Base-by-base conservation (phyloP, 2,888 invertebrate genomes). In the Polymixis lichenea region DNA sequence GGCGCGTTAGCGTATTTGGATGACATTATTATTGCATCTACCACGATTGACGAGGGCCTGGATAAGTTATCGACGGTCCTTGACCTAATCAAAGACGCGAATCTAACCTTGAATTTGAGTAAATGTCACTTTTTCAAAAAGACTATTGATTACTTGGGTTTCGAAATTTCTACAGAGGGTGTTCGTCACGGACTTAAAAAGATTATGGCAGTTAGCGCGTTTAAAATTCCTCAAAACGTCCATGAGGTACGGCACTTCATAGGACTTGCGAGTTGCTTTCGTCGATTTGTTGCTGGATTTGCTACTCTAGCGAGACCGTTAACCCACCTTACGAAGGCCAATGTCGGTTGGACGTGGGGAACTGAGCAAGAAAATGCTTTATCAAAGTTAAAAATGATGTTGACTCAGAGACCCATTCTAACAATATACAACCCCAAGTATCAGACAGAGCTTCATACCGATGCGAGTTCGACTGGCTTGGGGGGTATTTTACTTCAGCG, bases 331-430 rank as follows among this genome's bases (percentile, higher is more conserved):
- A 64, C 64, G 64, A 64, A 64, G n/a, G n/a, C 46, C 15, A 64
- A 64, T 25, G 8, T 15, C n/a, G 43, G 15, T 46, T 64, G 64
- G 64, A 46, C 2, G 3, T 64, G 64, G 43, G 46, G 46, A 46
- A 25, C 15, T 64, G 64, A 64, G 64, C n/a, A 64, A 46, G 64
- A 64, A 25, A n/a, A n/a, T n/a, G n/a, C n/a, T n/a, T n/a, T n/a
- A n/a, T n/a, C n/a, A n/a, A n/a, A n/a, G n/a, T n/a, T n/a, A n/a
- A n/a, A n/a, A n/a, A n/a, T n/a, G n/a, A n/a, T n/a, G n/a, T n/a
- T n/a, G n/a, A n/a, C n/a, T n/a, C n/a, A n/a, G n/a, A n/a, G n/a
- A n/a, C n/a, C n/a, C n/a, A n/a, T n/a, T n/a, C n/a, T n/a, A n/a
- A n/a, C n/a, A n/a, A n/a, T n/a, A n/a, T n/a, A n/a, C n/a, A n/a